Base-by-base conservation (phyloP, 2,113 vertebrate genomes). In the Aplodontia rufa region DNA sequence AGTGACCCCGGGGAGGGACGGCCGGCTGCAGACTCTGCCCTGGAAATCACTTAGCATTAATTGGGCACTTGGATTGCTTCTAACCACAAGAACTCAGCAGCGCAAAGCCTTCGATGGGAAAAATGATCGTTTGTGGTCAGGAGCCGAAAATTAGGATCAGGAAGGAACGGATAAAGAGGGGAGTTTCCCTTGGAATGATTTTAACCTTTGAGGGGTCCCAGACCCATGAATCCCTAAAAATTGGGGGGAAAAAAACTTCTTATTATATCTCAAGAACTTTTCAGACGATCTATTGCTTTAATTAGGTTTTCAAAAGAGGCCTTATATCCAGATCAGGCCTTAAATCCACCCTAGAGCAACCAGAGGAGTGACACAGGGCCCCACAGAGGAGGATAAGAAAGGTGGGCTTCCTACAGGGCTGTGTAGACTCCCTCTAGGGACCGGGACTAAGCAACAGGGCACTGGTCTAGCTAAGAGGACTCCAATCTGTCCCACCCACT, bases 91-190 rank as follows among this genome's bases (percentile, higher is more conserved):
- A 20, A 20, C 2, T 19, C 14, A 3, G 20, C 84, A 0, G 37
- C 0, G 0, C 51, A n/a, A 32, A 51, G 30, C 14, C 74, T 82
- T 32, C 28, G 1, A 0, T 22, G 19, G 22, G 35, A 71, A 76
- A 76, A 93, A 35, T 32, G 42, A 37, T 42, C 37, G 1, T 30
- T 37, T 68, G 75, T 49, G 51, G 58, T 71, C 85, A 92, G 47
- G 42, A 53, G 74, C 64, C 76, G 40, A 87, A 13, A 1, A 71
- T 87, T 90, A 80, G 84, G 68, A 37, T 49, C 26, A 75, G 37
- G 69, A 68, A 95, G 79, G 14, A 68, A 32, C 5, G 32, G 17
- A 47, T 11, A n/a, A 32, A 42, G 55, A 30, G 3, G 11, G 20
- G 26, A 30, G 14, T 24, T 6, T 60, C 79, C 7, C n/a, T 1